These are phyloP conservation scores for Acronicta alni DNA, from an alignment of 2,888 invertebrate species.

Conservation along the genomic window DNA sequence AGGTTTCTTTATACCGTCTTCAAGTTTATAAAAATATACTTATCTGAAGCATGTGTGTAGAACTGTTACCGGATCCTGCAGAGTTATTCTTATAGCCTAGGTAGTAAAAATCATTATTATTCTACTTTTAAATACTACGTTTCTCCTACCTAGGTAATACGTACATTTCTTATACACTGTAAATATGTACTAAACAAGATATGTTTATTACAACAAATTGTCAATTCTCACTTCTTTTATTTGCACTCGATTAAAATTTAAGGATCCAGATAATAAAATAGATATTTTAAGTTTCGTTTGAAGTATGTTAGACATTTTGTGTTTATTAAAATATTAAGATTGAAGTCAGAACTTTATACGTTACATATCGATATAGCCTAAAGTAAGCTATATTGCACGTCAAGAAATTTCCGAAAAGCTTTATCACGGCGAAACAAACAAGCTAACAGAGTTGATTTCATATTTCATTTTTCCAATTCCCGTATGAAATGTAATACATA, in stretches of 20 bases:
- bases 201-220: conserved; percentile 10
- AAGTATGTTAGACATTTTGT: too few relatives aligned
- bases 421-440: conserved; percentile 32
- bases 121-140: too few relatives aligned
- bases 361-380: too few relatives aligned
- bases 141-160: too few relatives aligned
- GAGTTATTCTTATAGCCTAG: conserved; percentile 1
- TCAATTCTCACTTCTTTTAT: too few relatives aligned
- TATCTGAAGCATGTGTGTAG: conserved; percentile 36
- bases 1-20: conserved; percentile 64
- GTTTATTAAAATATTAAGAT: too few relatives aligned
- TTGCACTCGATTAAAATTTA: too few relatives aligned
- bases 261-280: too few relatives aligned
- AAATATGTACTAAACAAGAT: conserved; percentile 14
- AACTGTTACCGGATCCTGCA: conserved; percentile 2
- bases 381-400: conserved; percentile 19
- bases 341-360: too few relatives aligned
- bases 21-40: conserved; percentile 39
- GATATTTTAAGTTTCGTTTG: too few relatives aligned
- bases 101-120: neutral
- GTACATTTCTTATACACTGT: too few relatives aligned
- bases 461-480: conserved; percentile 49
- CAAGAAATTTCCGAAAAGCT: conserved; percentile 30
- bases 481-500: conserved; percentile 27
- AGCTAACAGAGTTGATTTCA: conserved; percentile 37